Evolutionary conservation across 2,888 invertebrate genomes (phyloP).

Genomic region (Hartigia nigra): DNA sequence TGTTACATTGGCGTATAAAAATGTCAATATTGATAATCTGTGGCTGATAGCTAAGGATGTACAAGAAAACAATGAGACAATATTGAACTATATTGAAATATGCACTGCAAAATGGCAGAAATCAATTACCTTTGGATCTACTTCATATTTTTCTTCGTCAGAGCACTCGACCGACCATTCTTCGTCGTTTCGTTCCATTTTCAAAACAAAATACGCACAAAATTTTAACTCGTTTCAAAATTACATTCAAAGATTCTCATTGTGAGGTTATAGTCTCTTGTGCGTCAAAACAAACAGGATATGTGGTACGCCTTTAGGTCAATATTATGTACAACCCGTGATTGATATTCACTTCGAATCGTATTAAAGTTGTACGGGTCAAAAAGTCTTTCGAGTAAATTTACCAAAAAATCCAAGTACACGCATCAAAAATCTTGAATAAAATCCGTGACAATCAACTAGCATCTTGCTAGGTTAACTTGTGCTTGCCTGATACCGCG

Average conservation of each 20-base stretch:
- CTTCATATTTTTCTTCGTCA: slow-evolving; percentile 71
- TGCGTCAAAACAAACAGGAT: not conserved
- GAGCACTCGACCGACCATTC: slow-evolving; percentile 76
- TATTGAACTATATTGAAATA: not conserved
- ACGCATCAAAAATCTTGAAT: not conserved
- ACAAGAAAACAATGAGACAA: not conserved
- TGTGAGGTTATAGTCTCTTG: slow-evolving; percentile 27
- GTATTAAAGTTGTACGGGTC: not conserved
- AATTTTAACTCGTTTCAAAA: slow-evolving; percentile 19
- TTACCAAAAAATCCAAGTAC: slow-evolving; percentile 1
- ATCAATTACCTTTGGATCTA: slow-evolving; percentile 51
- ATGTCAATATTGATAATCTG: not conserved
- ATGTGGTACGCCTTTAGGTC: not conserved
- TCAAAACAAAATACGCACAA: slow-evolving; percentile 12
- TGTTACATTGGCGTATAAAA: not conserved
- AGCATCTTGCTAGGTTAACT: slow-evolving; percentile 4
- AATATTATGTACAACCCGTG: not conserved
- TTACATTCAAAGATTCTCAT: slow-evolving; percentile 19
- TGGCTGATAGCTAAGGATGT: not conserved
- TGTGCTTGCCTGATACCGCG: not conserved
- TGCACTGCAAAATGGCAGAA: not conserved
- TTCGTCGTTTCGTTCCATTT: slow-evolving; percentile 65
- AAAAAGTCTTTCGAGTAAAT: slow-evolving; percentile 6
- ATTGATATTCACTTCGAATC: not conserved
- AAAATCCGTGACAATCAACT: slow-evolving; percentile 4